Base-by-base conservation (phyloP, 2,797 vertebrate species). In the Pampus argenteus region DNA sequence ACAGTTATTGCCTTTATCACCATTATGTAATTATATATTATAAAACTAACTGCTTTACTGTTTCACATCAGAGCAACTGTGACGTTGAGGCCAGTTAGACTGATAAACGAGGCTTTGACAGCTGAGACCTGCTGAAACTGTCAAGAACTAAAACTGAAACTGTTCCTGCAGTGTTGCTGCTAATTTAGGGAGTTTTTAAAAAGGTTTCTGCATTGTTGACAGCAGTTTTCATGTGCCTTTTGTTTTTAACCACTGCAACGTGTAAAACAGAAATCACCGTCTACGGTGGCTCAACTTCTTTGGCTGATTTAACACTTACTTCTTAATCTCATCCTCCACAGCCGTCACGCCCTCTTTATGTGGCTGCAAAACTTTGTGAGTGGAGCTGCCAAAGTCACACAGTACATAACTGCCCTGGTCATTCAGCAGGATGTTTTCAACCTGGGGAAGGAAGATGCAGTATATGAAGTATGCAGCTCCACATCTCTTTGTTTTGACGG, bases 311-410 rank as follows among this genome's bases (percentile, higher is more conserved):
- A 9, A 31, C 7, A 36, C 88, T 89, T 90, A 99, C 98, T 97
- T 99, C 87, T 98, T 98, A 79, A 99, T 99, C 90, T 99, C 98
- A 72, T 99, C 98, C 93, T 99, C 98, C 86, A 99, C 98, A 10
- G 95, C 87, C n/a, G 95, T 95, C 68, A 99, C 97, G 34, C 98
- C 98, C 44, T 99, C 97, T 92, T 95, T 96, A 38, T 96, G 96
- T 22, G 98, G 97, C 86, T 95, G 94, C 83, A 99, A 91, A 58
- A 96, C 93, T 76, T 96, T 97, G 89, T 99, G 98, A 56, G 97
- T 99, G 71, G 98, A 94, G 78, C 98, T 99, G 86, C 98, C 98
- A 4, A 99, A 99, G 84, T 99, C 98, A 79, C 98, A 99, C 65
- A 99, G 95, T 52, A 99, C 98, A 3, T 99, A 99, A 87, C 96